These are phyloP conservation scores for Apocheima hispidaria DNA, from an alignment of 2,888 invertebrate genomes.

Conservation along the genomic window DNA sequence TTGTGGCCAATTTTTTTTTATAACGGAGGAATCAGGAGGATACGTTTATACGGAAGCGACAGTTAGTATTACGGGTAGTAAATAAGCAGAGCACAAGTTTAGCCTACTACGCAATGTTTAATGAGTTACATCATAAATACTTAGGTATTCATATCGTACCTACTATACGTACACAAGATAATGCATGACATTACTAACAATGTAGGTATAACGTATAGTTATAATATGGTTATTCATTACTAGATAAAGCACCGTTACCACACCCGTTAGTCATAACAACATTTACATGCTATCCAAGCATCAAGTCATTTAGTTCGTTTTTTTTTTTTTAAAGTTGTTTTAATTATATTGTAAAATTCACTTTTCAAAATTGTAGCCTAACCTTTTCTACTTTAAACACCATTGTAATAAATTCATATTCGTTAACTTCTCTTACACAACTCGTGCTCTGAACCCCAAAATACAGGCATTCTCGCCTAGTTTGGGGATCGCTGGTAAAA, in stretches of 20 bases:
- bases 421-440: too few species aligned
- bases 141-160: constrained; percentile 2
- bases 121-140: constrained; percentile 3
- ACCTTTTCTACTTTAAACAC: too few species aligned
- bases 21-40: too few species aligned
- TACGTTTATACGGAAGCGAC: too few species aligned
- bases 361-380: too few species aligned
- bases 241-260: constrained; percentile 50
- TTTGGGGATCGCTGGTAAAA: too few species aligned
- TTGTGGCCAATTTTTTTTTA: too few species aligned
- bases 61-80: not conserved
- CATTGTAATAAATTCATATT: too few species aligned
- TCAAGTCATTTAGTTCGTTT: not conserved
- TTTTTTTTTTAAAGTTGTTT: too few species aligned
- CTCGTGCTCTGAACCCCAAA: too few species aligned
- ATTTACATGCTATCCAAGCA: not conserved
- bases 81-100: not conserved
- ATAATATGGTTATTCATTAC: constrained; percentile 43
- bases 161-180: constrained; percentile 2
- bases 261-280: constrained; percentile 45
- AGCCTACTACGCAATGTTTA: not conserved
- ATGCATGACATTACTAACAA: constrained; percentile 3
- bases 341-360: too few species aligned
- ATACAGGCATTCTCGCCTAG: too few species aligned
- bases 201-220: constrained; percentile 40